Evolutionary conservation across 1,140 invertebrate species (phyloP).

Genomic region (Neodiprion fabricii): DNA sequence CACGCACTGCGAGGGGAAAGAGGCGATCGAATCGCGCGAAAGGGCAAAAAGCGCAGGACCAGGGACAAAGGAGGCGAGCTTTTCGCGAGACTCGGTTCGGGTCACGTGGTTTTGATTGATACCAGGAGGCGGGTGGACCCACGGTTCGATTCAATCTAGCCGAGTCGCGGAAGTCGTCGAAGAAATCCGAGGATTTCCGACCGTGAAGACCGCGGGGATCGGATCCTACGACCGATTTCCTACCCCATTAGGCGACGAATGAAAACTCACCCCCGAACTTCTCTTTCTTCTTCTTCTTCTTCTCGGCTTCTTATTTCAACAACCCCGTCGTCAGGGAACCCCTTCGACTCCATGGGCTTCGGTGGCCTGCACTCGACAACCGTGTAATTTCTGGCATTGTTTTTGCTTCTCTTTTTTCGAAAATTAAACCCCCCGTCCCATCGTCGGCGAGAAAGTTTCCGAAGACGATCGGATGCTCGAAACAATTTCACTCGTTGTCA

Average conservation of each 20-base stretch:
- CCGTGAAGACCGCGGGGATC: neutral
- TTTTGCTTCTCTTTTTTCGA: neutral
- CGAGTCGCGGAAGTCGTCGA: neutral
- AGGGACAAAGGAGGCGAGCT: too few species aligned
- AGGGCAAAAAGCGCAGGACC: too few species aligned
- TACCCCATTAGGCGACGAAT: constrained; percentile 8
- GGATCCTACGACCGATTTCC: neutral
- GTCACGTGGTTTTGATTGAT: neutral
- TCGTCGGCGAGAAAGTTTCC: neutral
- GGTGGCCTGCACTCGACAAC: constrained; percentile 50
- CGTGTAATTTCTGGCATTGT: constrained; percentile 48
- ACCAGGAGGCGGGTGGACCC: neutral
- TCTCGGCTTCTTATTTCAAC: neutral
- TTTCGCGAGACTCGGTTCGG: neutral
- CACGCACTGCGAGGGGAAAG: constrained; percentile 7
- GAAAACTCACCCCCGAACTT: constrained; percentile 2
- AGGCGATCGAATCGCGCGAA: neutral
- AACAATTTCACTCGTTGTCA: neutral
- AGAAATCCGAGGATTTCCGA: neutral
- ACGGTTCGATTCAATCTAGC: neutral
- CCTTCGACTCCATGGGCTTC: constrained; percentile 20
- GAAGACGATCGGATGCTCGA: neutral
- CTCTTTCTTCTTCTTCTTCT: neutral
- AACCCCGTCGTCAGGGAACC: constrained; percentile 12
- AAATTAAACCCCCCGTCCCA: neutral